Evolutionary conservation across 1,140 invertebrate genomes (phyloP).

Genomic region (Cotesia vestalis): DNA sequence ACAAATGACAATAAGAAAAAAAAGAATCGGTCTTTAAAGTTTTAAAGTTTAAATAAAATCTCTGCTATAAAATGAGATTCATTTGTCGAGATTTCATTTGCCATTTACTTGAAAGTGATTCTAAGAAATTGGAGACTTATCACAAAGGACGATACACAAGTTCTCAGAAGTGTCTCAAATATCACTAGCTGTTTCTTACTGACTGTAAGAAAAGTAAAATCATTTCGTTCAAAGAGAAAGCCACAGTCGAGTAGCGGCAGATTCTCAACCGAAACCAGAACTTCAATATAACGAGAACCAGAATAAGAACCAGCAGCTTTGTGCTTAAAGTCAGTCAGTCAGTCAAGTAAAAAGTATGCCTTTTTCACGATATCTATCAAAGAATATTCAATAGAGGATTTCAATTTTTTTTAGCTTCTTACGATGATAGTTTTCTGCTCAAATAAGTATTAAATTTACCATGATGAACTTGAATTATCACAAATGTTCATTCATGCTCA

Average conservation of each 20-base stretch:
- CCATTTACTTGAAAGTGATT: neutral
- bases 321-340: neutral
- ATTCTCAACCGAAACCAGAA: no score
- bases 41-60: neutral
- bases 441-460: no score
- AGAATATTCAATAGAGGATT: neutral
- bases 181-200: neutral
- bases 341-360: neutral
- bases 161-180: constrained; percentile 1
- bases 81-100: neutral
- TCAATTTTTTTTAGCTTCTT: neutral
- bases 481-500: no score
- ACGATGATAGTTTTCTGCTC: no score
- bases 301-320: neutral
- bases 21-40: neutral
- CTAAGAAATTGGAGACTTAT: constrained; percentile 10
- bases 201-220: neutral
- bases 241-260: neutral
- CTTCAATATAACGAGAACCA: no score
- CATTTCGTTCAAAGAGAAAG: constrained; percentile 1
- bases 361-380: neutral
- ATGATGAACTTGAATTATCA: no score
- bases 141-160: constrained; percentile 9
- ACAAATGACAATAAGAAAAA: neutral
- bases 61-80: neutral